Base-by-base conservation (phyloP, 2,797 vertebrate genomes). In the Eulemur mongoz region DNA sequence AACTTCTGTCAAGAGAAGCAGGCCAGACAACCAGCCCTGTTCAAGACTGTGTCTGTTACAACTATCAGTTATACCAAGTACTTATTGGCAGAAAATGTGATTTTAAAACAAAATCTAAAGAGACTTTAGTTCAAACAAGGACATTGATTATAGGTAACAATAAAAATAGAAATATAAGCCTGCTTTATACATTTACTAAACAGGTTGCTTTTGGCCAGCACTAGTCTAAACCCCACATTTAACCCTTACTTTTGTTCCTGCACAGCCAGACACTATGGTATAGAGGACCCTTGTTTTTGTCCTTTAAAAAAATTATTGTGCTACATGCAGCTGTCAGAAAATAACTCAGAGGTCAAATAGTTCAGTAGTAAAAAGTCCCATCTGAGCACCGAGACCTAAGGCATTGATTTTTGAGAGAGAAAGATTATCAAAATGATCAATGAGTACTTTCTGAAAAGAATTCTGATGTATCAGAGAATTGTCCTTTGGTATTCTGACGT, bases 381-480 rank as follows among this genome's bases (percentile, higher is more conserved):
- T 92, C 30, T 83, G 35, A 88, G 59, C 50, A 85, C 65, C 70
- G 57, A 95, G 45, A 87, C 14, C 59, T 82, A 91, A 96, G 48
- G n/a, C 48, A 80, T 76, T 89, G 18, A 78, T 85, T 94, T 76
- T 85, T 65, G 61, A 95, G 72, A 95, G 27, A 94, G n/a, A 84
- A 85, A 83, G 90, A 20, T 73, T 69, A 93, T 52, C 85, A 85
- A 78, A 85, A 91, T 1, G 11, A 92, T 96, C 89, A 84, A 65
- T 76, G 27, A 57, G 40, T 83, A 69, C 32, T 92, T 92, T 72
- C 75, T 93, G 32, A 90, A 94, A 96, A 83, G 38, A 75, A 70
- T 83, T 76, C 78, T 86, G 7, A 48, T 57, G 32, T 78, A 15
- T 91, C 82, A 76, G 35, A 96, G 72, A 88, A 87, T 57, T 54